These are phyloP conservation scores for Junonia oenone DNA, from an alignment of 2,888 invertebrate genomes.

Conservation along the genomic window DNA sequence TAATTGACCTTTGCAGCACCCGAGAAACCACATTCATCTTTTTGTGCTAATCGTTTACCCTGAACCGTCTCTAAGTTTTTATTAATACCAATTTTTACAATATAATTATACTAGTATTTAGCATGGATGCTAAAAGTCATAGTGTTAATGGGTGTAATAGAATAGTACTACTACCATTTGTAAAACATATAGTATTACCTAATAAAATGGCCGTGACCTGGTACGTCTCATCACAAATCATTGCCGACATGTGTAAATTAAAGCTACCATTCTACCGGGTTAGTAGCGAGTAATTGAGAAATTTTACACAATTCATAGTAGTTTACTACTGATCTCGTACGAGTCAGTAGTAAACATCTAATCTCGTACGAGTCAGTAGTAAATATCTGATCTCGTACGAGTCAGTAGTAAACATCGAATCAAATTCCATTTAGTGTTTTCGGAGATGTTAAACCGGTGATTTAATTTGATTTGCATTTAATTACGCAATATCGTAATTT, in stretches of 20 bases:
- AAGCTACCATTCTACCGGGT: conserved; percentile 3
- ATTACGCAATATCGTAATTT: too few species aligned
- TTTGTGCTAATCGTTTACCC: too few species aligned
- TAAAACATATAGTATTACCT: conserved; percentile 11
- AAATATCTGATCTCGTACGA: not conserved
- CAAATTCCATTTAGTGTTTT: not conserved
- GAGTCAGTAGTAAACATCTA: not conserved
- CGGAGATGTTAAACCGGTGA: too few species aligned
- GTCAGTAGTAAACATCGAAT: not conserved
- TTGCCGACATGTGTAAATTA: conserved; percentile 12
- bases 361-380: not conserved
- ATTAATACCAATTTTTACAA: too few species aligned
- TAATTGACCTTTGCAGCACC: too few species aligned
- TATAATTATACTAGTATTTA: too few species aligned
- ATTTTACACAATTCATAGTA: not conserved
- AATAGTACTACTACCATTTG: conserved; percentile 1
- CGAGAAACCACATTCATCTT: too few species aligned
- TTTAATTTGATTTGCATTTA: too few species aligned
- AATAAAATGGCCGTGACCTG: conserved; percentile 27
- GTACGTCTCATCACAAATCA: conserved; percentile 22
- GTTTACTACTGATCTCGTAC: not conserved
- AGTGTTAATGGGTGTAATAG: not conserved
- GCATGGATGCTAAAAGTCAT: not conserved
- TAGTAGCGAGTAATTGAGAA: not conserved
- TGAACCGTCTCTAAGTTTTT: too few species aligned